Evolutionary conservation across 2,797 vertebrate species (phyloP).

Genomic region (Epinephelus malabaricus): DNA sequence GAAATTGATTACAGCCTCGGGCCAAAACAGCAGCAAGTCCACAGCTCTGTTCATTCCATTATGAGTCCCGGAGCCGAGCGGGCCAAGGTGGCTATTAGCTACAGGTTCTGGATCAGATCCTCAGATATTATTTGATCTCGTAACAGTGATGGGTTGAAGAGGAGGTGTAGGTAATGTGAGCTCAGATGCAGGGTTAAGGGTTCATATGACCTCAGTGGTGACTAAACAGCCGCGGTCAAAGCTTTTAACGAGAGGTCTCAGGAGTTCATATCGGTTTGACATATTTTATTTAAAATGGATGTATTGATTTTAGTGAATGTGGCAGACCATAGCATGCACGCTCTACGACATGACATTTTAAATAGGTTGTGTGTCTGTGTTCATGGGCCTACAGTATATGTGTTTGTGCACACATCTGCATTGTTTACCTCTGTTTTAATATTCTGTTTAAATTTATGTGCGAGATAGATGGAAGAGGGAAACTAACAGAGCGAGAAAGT

Average conservation of each 20-base stretch:
- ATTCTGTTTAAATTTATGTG: conserved; percentile 43
- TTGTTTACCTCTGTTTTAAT: conserved; percentile 49
- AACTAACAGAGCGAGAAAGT: conserved; percentile 31
- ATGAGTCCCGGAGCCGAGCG: conserved; percentile 53
- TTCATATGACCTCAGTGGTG: conserved; percentile 61
- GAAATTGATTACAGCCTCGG: conserved; percentile 82
- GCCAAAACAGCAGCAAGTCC: conserved; percentile 73
- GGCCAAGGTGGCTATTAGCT: conserved; percentile 63
- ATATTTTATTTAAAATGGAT: conserved; percentile 47
- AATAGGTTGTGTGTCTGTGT: neutral
- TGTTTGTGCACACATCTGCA: conserved; percentile 42
- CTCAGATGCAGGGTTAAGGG: conserved; percentile 42
- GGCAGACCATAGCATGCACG: conserved; percentile 16
- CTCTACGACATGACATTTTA: conserved; percentile 1
- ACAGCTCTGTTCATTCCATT: conserved; percentile 75
- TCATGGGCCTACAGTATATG: neutral
- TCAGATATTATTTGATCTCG: conserved; percentile 66
- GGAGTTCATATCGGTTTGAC: conserved; percentile 53
- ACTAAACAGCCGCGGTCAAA: conserved; percentile 52
- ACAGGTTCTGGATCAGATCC: conserved; percentile 70
- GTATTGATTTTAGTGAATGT: conserved; percentile 43
- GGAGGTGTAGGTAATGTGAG: conserved; percentile 69
- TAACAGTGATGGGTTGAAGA: conserved; percentile 52
- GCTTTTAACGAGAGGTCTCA: conserved; percentile 66
- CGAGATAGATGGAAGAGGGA: conserved; percentile 27